Percentiles rank a stretch among this genome's conserved stretches.
Conservation (phyloP, 2,113 vertebrate genomes). For the Seriola dumerili region DNA sequence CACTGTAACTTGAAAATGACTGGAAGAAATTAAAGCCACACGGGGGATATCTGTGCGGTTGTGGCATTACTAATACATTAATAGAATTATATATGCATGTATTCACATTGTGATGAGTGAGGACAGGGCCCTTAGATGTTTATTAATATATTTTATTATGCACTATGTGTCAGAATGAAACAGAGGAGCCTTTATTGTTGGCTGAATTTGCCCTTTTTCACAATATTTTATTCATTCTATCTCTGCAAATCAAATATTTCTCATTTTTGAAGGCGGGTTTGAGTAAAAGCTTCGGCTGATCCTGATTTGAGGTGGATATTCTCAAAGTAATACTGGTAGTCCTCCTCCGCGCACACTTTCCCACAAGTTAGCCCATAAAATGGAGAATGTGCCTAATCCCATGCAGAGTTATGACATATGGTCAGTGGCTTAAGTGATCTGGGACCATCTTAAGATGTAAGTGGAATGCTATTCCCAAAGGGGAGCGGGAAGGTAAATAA, state of each 20-base stretch:
- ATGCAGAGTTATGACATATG: conserved; percentile 78
- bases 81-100: neutral
- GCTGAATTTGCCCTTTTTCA: neutral
- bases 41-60: neutral
- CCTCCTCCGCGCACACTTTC: conserved; percentile 47
- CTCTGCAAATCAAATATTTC: neutral
- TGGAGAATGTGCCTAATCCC: conserved; percentile 76
- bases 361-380: conserved; percentile 67
- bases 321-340: conserved; percentile 4
- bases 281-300: conserved; percentile 1
- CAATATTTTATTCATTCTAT: neutral
- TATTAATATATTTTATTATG: neutral
- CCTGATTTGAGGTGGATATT: conserved; percentile 1
- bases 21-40: neutral
- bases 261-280: neutral
- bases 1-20: neutral
- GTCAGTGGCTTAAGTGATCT: conserved; percentile 77
- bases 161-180: neutral
- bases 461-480: conserved; percentile 69
- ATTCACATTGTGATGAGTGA: neutral
- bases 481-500: conserved; percentile 71
- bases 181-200: neutral
- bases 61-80: neutral
- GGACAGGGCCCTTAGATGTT: too few relatives aligned
- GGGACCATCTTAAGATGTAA: conserved; percentile 64